Conservation (phyloP, 2,888 invertebrate genomes). For the Phytoseiulus persimilis region DNA sequence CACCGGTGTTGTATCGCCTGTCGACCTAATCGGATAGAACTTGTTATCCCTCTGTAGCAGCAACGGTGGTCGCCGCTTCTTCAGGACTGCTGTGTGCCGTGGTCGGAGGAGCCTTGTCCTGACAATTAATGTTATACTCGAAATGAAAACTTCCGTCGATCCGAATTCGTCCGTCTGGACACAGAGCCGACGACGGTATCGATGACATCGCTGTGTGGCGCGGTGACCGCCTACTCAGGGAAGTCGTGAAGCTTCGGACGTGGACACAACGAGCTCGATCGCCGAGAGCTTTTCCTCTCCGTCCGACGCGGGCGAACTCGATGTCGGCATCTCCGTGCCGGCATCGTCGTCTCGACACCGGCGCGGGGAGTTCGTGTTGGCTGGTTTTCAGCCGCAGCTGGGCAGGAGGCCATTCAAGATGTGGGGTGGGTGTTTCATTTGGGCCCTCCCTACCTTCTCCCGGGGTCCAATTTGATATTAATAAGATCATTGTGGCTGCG, state of each 20-base stretch:
- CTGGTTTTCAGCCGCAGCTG: background rate
- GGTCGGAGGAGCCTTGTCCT: background rate
- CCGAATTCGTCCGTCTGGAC: background rate
- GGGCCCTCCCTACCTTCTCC: constrained; percentile 19
- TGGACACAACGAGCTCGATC: too few relatives aligned
- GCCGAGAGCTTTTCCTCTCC: too few relatives aligned
- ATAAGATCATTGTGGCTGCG: constrained; percentile 37
- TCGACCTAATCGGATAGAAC: background rate
- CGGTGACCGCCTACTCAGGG: background rate
- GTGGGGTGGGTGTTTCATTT: constrained; percentile 32
- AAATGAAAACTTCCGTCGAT: background rate
- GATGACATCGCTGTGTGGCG: background rate
- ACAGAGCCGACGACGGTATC: background rate
- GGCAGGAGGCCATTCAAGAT: constrained; percentile 5
- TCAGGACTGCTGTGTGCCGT: background rate
- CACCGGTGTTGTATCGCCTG: background rate
- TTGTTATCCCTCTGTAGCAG: background rate
- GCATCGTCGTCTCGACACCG: background rate
- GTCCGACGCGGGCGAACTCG: background rate
- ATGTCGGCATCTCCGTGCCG: background rate
- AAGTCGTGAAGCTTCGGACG: background rate
- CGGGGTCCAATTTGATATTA: constrained; percentile 38
- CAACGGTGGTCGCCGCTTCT: background rate
- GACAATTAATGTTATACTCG: background rate
- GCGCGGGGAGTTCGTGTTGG: background rate